Conservation (phyloP, 2,113 vertebrate species). For the Colistium nudipinnis region DNA sequence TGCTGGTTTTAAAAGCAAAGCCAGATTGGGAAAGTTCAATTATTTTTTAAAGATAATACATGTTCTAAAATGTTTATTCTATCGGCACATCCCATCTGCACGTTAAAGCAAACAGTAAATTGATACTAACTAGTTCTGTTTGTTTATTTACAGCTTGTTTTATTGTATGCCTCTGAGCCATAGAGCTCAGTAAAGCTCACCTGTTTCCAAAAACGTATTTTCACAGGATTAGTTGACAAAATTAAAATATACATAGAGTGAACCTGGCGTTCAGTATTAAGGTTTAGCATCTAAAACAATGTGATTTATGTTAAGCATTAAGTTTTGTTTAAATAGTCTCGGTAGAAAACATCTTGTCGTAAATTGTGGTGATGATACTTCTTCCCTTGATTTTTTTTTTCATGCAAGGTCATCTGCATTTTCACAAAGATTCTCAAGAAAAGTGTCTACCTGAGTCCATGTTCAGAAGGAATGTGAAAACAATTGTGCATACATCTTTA, state of each 20-base stretch:
- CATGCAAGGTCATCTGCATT: not conserved
- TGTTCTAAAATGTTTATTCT: too few relatives aligned
- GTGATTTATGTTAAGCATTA: not conserved
- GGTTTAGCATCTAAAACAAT: not conserved
- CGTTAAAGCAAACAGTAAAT: too few relatives aligned
- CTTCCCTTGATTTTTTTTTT: not conserved
- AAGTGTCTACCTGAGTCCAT: constrained; percentile 40
- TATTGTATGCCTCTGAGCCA: too few relatives aligned
- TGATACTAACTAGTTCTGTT: too few relatives aligned
- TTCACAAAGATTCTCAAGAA: constrained; percentile 8
- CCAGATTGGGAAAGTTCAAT: not conserved
- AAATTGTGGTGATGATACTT: not conserved
- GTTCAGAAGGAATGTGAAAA: constrained; percentile 1
- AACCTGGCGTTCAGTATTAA: too few relatives aligned
- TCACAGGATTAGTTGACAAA: not conserved
- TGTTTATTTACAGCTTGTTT: too few relatives aligned
- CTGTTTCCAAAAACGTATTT: not conserved
- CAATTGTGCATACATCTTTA: constrained; percentile 9
- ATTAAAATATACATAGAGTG: not conserved
- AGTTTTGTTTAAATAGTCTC: not conserved
- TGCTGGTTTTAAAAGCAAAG: not conserved
- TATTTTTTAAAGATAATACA: too few relatives aligned
- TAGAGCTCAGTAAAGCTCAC: too few relatives aligned
- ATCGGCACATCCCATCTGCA: too few relatives aligned
- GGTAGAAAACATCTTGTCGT: not conserved